Evolutionary conservation across 2,888 invertebrate species (phyloP).

Genomic region (Spilarctia lutea): DNA sequence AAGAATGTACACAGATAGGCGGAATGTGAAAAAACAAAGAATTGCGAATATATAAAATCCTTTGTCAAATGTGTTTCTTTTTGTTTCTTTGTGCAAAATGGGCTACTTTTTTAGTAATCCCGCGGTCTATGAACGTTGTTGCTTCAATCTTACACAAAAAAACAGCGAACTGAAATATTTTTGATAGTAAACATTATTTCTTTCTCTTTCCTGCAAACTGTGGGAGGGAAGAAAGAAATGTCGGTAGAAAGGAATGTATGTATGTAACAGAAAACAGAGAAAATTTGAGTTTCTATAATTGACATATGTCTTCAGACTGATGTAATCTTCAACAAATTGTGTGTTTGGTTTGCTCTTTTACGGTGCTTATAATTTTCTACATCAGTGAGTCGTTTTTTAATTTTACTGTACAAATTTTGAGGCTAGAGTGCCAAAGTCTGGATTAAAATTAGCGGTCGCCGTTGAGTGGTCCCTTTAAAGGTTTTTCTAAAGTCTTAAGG

Average conservation of each 20-base stretch:
- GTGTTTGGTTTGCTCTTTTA: neutral
- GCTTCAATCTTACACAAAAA: neutral
- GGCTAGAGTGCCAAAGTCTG: constrained; percentile 39
- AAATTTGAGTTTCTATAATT: no score
- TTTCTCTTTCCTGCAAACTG: neutral
- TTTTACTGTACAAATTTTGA: constrained; percentile 39
- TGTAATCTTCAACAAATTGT: neutral
- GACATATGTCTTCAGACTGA: no score
- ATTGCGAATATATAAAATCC: constrained; percentile 15
- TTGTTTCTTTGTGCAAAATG: constrained; percentile 2
- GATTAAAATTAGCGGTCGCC: constrained; percentile 40
- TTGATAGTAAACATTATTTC: neutral
- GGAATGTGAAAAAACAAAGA: constrained; percentile 16
- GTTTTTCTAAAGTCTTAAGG: constrained; percentile 28
- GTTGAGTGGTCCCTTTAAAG: constrained; percentile 31
- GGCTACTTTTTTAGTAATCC: constrained; percentile 12
- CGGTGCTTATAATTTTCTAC: constrained; percentile 10
- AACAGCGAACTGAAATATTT: neutral
- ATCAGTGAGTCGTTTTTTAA: constrained; percentile 35
- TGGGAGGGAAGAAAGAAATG: neutral
- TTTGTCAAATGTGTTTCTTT: constrained; percentile 19
- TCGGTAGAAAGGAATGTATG: neutral
- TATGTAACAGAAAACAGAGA: neutral
- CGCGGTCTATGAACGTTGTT: neutral
- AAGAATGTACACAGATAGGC: constrained; percentile 2